Evolutionary conservation across 2,113 vertebrate species (phyloP).

Genomic region (Rhadina sibilatrix): DNA sequence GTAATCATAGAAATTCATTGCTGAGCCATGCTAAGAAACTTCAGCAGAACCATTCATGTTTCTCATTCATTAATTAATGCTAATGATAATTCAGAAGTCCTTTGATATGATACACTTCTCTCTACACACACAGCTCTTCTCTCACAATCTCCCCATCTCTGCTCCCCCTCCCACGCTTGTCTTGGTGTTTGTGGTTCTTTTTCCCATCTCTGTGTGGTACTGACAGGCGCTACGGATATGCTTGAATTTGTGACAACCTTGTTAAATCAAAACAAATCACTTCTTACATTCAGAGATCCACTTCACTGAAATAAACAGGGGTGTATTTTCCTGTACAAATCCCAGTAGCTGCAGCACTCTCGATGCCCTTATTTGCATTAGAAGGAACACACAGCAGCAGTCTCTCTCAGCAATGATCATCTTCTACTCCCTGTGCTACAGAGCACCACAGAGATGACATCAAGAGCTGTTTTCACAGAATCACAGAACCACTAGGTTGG

Average conservation of each 20-base stretch:
- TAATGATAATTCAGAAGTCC: neutral
- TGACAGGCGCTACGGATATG: neutral
- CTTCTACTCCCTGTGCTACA: neutral
- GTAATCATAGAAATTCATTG: neutral
- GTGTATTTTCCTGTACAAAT: neutral
- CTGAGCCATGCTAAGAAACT: neutral
- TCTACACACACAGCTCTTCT: neutral
- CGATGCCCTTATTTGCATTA: neutral
- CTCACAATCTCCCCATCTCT: fast-evolving
- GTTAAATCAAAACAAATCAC: slow-evolving; percentile 40
- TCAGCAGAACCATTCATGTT: neutral
- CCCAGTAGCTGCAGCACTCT: neutral
- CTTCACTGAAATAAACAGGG: neutral
- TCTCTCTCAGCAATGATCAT: neutral
- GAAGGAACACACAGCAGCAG: neutral
- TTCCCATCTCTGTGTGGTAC: neutral
- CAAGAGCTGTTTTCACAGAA: neutral
- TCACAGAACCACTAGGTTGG: neutral
- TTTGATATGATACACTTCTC: neutral
- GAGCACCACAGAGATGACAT: neutral
- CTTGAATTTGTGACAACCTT: neutral
- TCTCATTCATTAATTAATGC: neutral
- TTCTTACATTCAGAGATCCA: neutral
- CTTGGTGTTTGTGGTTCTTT: neutral
- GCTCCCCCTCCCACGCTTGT: neutral